Evolutionary conservation across 2,888 invertebrate genomes (phyloP), one percentile per base, ranked within the genome.

Genomic region (Crematogaster levior): DNA sequence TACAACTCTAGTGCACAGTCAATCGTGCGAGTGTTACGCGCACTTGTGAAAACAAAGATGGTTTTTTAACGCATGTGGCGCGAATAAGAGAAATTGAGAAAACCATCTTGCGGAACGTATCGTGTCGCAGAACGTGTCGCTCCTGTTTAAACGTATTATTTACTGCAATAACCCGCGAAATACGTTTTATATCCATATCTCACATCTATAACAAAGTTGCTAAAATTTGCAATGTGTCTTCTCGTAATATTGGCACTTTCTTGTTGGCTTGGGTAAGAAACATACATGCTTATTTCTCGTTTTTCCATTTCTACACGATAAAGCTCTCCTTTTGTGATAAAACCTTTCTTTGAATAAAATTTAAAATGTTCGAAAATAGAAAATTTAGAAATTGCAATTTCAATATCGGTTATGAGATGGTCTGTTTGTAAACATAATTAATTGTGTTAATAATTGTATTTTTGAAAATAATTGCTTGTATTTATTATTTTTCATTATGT

Each of bases 221-320:
- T 15, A 15, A 51, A 24, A 48, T 73, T 63, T 48, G n/a, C 3
- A 18, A 46, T 48, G 37, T 15, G 7, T 4, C 27, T 74, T 2
- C 12, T 24, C 9, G 2, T 53, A 53, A 7, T 40, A 30, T 6
- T 75, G 27, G 2, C 12, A 10, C 21, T 34, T 21, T 40, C 27
- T 40, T 63, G 9, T 7, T 63, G 63, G 60, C 6, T 74, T 0
- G 34, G 73, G 75, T 75, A 40, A 75, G 63, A 75, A 51, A 0
- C 12, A n/a, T 27, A 10, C 6, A 10, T 37, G 18, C 10, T 37
- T 37, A 6, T 37, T 1, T 37, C 18, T 43, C 2, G 21, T 34
- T 56, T 1, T 34, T 43, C 3, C 0, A 15, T 21, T 56, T 5
- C 0, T 10, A 0, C n/a, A 21, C 4, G 5, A 60, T 34, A 37